Evolutionary conservation across 2,888 invertebrate genomes (phyloP).

Genomic region (Andrena haemorrhoa): DNA sequence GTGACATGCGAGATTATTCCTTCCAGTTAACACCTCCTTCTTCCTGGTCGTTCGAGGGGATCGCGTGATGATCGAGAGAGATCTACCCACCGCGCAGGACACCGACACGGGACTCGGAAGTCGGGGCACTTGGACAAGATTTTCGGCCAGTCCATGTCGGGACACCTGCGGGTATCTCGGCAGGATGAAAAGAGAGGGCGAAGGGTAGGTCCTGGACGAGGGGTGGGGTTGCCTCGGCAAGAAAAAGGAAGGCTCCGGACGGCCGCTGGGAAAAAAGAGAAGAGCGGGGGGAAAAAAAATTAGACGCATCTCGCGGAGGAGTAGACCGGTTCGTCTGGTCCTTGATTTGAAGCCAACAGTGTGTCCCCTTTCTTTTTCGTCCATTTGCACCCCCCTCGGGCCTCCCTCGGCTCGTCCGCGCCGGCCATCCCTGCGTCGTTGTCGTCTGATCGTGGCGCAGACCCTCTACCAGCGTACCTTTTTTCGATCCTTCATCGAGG

Average conservation of each 20-base stretch:
- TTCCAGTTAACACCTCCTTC: slow-evolving; percentile 35
- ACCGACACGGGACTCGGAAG: slow-evolving; percentile 64
- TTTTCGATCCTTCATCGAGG: slow-evolving; percentile 57
- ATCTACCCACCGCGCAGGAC: slow-evolving; percentile 22
- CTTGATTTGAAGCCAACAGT: slow-evolving; percentile 79
- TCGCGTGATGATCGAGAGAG: slow-evolving; percentile 25
- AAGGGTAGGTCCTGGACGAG: slow-evolving; percentile 32
- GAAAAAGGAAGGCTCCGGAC: slow-evolving; percentile 60
- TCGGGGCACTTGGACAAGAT: slow-evolving; percentile 59
- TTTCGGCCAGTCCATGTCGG: slow-evolving; percentile 68
- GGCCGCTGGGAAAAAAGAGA: slow-evolving; percentile 39
- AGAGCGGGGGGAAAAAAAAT: slow-evolving; percentile 61
- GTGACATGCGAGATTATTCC: slow-evolving; percentile 24
- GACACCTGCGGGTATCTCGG: slow-evolving; percentile 75
- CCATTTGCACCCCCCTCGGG: slow-evolving; percentile 61
- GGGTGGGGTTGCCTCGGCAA: slow-evolving; percentile 40
- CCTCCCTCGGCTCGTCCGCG: slow-evolving; percentile 21
- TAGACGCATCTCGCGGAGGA: slow-evolving; percentile 68
- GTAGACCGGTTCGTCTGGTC: slow-evolving; percentile 81
- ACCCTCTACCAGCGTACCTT: slow-evolving; percentile 34
- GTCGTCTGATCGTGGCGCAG: slow-evolving; percentile 41
- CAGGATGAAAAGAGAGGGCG: slow-evolving; percentile 42
- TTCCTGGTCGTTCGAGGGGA: neutral
- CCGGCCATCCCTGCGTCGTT: slow-evolving; percentile 33
- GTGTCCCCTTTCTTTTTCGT: slow-evolving; percentile 73